These are phyloP conservation scores for Melanotaenia trifasciata DNA, from an alignment of 2,797 vertebrate species.

Conservation along the genomic window DNA sequence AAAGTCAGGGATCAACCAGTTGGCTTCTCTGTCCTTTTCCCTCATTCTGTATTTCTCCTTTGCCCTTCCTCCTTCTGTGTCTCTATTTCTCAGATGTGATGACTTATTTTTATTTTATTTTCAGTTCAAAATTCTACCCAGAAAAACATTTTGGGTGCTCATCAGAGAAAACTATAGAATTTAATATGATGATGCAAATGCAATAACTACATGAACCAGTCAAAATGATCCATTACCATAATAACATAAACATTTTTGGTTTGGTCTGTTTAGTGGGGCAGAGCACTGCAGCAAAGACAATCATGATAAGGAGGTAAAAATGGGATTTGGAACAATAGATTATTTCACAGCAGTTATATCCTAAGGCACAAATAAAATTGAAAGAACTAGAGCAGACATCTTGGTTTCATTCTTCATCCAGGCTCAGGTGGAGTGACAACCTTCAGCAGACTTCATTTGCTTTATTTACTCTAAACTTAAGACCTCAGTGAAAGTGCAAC, in stretches of 20 bases:
- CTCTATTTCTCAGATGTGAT: background rate
- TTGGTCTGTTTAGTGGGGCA: background rate
- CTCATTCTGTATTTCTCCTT: constrained; percentile 25
- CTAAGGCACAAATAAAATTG: too few species aligned
- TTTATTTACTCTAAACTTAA: too few species aligned
- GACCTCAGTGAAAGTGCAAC: too few species aligned
- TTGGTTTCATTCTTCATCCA: background rate
- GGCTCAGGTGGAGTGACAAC: too few species aligned
- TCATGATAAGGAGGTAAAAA: background rate
- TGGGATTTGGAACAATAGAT: background rate
- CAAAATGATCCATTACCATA: background rate
- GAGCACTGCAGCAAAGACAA: background rate
- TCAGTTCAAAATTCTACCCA: background rate
- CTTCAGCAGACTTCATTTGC: too few species aligned
- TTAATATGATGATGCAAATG: too few species aligned
- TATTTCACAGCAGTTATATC: too few species aligned
- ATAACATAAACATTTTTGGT: background rate
- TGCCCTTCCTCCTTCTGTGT: background rate
- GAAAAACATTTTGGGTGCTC: background rate
- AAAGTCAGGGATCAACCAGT: constrained; percentile 61
- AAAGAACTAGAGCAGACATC: background rate
- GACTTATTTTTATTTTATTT: background rate
- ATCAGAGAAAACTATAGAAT: too few species aligned
- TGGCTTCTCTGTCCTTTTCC: constrained; percentile 50
- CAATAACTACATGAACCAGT: background rate